Conservation (phyloP, 2,888 invertebrate species). For the Lochmaea crataegi region DNA sequence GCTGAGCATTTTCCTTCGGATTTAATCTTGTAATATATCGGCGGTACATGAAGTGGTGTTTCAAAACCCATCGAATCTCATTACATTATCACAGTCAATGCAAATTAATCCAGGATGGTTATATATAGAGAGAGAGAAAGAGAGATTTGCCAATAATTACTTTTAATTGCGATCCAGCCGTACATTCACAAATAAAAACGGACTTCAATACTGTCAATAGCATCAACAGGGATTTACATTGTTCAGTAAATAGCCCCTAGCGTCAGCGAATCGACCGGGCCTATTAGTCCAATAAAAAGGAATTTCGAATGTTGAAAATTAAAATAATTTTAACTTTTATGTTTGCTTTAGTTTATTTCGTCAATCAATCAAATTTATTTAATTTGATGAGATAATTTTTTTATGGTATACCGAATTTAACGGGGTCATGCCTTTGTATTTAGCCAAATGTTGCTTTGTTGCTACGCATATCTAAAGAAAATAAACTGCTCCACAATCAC, state of each 20-base stretch:
- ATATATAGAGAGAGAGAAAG: too few species aligned
- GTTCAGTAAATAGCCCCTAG: conserved; percentile 2
- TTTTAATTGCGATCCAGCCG: background rate
- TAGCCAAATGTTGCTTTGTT: too few species aligned
- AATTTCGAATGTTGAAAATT: background rate
- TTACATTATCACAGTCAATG: conserved; percentile 9
- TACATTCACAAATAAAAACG: conserved; percentile 14
- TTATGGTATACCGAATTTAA: too few species aligned
- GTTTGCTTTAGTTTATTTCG: background rate
- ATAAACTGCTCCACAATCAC: too few species aligned
- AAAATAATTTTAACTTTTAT: background rate
- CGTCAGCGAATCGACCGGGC: background rate
- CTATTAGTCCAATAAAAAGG: background rate
- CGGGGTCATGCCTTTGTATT: too few species aligned
- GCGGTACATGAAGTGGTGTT: conserved; percentile 2
- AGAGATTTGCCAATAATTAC: conserved; percentile 14
- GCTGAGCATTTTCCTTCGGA: background rate
- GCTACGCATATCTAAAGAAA: too few species aligned
- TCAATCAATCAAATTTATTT: too few species aligned
- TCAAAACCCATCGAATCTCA: background rate
- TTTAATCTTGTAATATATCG: background rate
- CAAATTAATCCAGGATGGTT: background rate
- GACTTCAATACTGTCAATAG: background rate
- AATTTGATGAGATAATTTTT: too few species aligned
- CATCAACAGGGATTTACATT: background rate